Base-by-base conservation (phyloP, 2,113 vertebrate species). In the Mesembrinibis cayennensis region DNA sequence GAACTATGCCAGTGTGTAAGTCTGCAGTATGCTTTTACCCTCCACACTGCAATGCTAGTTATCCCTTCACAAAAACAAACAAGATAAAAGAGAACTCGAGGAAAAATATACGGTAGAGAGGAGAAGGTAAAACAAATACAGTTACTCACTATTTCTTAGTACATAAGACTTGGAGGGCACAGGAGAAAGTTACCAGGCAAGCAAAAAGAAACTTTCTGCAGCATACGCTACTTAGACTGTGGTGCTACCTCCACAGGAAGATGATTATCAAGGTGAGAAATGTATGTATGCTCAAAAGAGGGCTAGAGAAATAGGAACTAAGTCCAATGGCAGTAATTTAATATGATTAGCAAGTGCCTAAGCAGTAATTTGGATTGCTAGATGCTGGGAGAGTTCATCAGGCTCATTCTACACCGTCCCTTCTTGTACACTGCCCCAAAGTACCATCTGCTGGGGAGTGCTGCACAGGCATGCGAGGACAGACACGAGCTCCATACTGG, bases 241-340 rank as follows among this genome's bases (percentile, higher is more conserved):
- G 26, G 38, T n/a, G 16, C 14, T 58, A 12, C 34, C 40, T 84
- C 55, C 62, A 49, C n/a, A 50, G 34, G 26, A 90, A 45, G 49
- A 45, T 1, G 1, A 56, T 25, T 58, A 63, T 12, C 29, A 42
- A 96, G 66, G 27, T 25, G 11, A 88, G 45, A 85, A 74, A 88
- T 2, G 11, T 34, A 69, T 1, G 4, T 16, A 11, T 6, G 16
- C 56, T 17, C 0, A 2, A 30, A 58, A 73, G 11, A 66, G 13
- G 20, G 38, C 63, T 3, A 78, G 10, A 74, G 47, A 93, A 88
- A 71, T 13, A 70, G 6, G 5, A 81, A 70, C 47, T 73, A 82
- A 7, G 61, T 29, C 1, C 7, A 82, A 17, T 32, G 32, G 22
- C 50, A 76, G 42, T 55, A 67, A 45, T 38, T 66, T 47, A 40